Base-by-base conservation (phyloP, 2,888 invertebrate species). In the Rhagophthalmus giganteus region DNA sequence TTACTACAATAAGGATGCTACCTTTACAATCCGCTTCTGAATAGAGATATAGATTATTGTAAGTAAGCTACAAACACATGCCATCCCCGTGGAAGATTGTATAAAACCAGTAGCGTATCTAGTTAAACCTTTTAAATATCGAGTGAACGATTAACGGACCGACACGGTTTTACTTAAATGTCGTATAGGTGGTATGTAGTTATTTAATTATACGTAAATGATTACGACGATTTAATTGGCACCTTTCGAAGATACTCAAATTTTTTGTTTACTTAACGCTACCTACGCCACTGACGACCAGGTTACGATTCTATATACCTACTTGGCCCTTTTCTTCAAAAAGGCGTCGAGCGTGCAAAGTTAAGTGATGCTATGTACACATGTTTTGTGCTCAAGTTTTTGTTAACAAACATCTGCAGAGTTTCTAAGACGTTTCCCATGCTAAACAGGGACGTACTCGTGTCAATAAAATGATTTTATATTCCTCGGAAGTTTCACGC, bases 361-460 rank as follows among this genome's bases (percentile, higher is more conserved):
- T 60, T 62, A 62, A 62, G 62, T 62, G 62, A 61, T 60, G 49
- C 59, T 60, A 57, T 61, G 56, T 62, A 62, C 62, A 60, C 60
- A 58, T 56, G 60, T 59, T 62, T 60, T 62, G 59, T 59, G 53
- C 32, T 51, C 48, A 42, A 54, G 54, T 58, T 59, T 59, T 59
- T 59, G 57, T 54, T 54, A 7, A 27, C 45, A 47, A 54, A 54
- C 55, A 57, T 47, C 57, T 57, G 57, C 57, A 39, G 51, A 48
- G 39, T 55, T 53, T 57, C 47, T 57, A 51, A 54, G 46, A 51
- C 44, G 33, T 35, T 56, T 56, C 54, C 50, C 56, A 54, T 41
- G 45, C 26, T 13, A n/a, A 27, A n/a, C 38, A 50, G 54, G 26
- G 24, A 31, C 31, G 52, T 35, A 41, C 30, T 35, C n/a, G 11